These are phyloP conservation scores for Apoda limacodes DNA, from an alignment of 2,888 invertebrate genomes.

Conservation along the genomic window DNA sequence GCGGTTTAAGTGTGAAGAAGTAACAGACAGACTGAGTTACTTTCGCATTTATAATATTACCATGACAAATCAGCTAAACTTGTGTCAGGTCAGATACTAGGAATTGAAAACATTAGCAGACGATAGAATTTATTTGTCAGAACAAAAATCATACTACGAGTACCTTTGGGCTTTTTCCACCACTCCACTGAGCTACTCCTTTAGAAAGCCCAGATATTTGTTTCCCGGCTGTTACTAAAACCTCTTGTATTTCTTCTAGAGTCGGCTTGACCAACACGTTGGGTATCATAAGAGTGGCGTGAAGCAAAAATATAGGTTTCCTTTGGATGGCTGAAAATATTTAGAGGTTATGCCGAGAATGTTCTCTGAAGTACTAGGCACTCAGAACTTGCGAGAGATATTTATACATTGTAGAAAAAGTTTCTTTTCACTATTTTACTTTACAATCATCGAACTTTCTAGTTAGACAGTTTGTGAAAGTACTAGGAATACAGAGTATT, in stretches of 20 bases:
- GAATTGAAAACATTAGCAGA: no score
- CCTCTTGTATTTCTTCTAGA: constrained; percentile 91
- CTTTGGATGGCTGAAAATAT: constrained; percentile 36
- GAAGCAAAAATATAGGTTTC: constrained; percentile 82
- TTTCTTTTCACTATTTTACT: no score
- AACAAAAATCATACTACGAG: constrained; percentile 8
- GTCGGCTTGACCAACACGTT: constrained; percentile 89
- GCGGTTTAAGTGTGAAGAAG: background rate
- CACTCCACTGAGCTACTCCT: constrained; percentile 93
- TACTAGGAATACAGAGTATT: no score
- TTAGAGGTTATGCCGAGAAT: background rate
- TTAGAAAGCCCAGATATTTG: constrained; percentile 88
- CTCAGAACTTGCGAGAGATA: constrained; percentile 5
- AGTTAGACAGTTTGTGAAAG: no score
- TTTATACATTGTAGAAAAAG: no score
- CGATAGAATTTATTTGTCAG: no score
- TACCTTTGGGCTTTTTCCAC: constrained; percentile 70
- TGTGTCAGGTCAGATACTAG: no score
- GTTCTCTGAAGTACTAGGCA: constrained; percentile 9
- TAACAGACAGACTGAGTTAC: background rate
- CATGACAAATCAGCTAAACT: no score
- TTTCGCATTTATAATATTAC: background rate
- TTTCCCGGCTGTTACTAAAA: constrained; percentile 83
- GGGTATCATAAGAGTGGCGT: constrained; percentile 88
- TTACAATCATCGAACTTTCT: no score